These are phyloP conservation scores for Craseonycteris thonglongyai DNA, from an alignment of 2,113 vertebrate species.

Conservation along the genomic window DNA sequence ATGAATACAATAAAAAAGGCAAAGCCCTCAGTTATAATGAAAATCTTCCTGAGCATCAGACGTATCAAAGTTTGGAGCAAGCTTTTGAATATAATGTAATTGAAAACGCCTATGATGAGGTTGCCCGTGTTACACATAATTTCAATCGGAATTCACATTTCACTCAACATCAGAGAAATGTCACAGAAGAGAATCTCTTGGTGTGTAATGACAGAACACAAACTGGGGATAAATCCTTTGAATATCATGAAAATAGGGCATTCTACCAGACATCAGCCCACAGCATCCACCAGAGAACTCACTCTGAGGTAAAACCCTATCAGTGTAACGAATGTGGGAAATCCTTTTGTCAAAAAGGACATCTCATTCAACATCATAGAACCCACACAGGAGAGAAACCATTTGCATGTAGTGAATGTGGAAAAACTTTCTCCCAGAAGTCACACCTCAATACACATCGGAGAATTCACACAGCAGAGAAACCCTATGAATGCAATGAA, in stretches of 20 bases:
- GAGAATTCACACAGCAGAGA: slow-evolving; percentile 50
- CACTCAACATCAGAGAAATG: not conserved
- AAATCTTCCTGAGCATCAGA: not conserved
- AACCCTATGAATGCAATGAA: slow-evolving; percentile 33
- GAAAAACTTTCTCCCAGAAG: slow-evolving; percentile 47
- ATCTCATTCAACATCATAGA: slow-evolving; percentile 52
- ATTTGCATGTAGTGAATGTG: slow-evolving; percentile 39
- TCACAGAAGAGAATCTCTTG: not conserved
- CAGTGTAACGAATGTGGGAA: slow-evolving; percentile 41
- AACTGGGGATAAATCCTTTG: not conserved
- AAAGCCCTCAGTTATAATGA: not conserved
- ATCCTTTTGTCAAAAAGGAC: slow-evolving; percentile 52
- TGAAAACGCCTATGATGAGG: too few relatives aligned
- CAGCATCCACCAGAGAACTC: not conserved
- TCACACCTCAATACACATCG: slow-evolving; percentile 22
- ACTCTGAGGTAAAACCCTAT: not conserved
- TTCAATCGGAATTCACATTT: not conserved
- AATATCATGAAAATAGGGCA: not conserved
- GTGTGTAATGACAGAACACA: not conserved
- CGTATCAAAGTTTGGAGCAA: not conserved
- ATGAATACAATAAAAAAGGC: not conserved
- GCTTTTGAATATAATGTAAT: not conserved
- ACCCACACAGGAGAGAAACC: slow-evolving; percentile 52
- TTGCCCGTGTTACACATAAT: too few relatives aligned
- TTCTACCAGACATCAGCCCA: not conserved